Evolutionary conservation across 2,888 invertebrate genomes (phyloP).

Genomic region (Agonum fuliginosum): DNA sequence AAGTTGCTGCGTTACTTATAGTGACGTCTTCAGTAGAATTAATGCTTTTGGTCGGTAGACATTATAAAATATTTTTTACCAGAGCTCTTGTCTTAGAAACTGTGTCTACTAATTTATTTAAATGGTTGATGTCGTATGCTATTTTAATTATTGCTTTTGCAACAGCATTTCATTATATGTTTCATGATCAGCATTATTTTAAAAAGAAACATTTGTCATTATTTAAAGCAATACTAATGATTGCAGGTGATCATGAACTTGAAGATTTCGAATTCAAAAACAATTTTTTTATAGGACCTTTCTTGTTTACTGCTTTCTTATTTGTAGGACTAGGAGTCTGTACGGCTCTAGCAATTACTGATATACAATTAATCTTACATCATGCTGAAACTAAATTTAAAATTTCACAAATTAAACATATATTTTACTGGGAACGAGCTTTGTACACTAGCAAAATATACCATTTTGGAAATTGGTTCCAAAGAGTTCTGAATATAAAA

Average conservation of each 20-base stretch:
- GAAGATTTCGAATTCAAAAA: neutral
- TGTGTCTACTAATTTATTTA: conserved; percentile 30
- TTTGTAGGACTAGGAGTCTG: conserved; percentile 24
- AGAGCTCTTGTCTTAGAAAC: conserved; percentile 27
- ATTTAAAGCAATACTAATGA: conserved; percentile 38
- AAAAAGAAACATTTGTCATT: neutral
- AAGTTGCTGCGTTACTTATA: conserved; percentile 21
- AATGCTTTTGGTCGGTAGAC: conserved; percentile 31
- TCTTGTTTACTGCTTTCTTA: conserved; percentile 4
- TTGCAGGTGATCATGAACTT: conserved; percentile 31
- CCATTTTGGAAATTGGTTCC: neutral
- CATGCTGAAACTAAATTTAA: conserved; percentile 25
- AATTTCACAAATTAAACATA: conserved; percentile 24
- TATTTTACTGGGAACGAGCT: conserved; percentile 26
- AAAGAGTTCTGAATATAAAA: neutral
- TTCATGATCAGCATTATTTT: neutral
- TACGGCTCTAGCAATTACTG: conserved; percentile 17
- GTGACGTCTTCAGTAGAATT: conserved; percentile 28
- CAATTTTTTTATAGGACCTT: neutral
- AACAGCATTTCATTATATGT: conserved; percentile 6
- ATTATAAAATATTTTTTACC: conserved; percentile 26
- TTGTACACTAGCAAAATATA: neutral
- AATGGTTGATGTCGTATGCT: conserved; percentile 26
- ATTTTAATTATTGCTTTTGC: conserved; percentile 33
- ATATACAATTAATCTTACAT: conserved; percentile 16